These are phyloP conservation scores for Symphodus melops DNA, from an alignment of 2,113 vertebrate species.

Conservation along the genomic window DNA sequence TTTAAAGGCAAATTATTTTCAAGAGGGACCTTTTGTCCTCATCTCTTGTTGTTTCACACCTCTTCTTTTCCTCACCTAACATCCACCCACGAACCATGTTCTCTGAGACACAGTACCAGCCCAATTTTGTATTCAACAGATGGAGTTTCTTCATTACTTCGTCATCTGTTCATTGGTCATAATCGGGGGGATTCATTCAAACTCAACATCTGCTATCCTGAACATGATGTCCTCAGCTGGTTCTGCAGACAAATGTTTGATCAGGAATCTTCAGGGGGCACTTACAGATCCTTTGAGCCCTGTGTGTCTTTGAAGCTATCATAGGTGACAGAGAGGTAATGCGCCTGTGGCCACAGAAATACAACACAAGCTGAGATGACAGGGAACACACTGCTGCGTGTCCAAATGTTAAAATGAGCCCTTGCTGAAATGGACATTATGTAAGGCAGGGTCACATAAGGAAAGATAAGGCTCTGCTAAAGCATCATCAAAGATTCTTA, in stretches of 20 bases:
- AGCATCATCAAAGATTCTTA: background rate
- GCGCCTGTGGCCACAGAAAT: background rate
- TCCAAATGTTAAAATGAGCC: background rate
- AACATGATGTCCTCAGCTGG: background rate
- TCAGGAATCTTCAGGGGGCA: background rate
- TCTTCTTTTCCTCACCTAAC: constrained; percentile 12
- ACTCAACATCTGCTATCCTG: background rate
- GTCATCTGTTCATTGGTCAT: background rate
- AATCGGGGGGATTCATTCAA: background rate
- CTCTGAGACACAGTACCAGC: background rate
- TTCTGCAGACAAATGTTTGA: constrained; percentile 6
- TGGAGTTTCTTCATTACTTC: background rate
- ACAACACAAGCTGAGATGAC: constrained; percentile 14
- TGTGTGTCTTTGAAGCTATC: constrained; percentile 19
- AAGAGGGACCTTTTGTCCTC: background rate
- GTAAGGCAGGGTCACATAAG: background rate
- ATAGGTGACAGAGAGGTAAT: background rate
- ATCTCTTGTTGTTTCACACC: constrained; percentile 7
- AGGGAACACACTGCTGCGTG: constrained; percentile 9
- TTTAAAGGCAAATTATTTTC: background rate
- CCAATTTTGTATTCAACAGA: background rate
- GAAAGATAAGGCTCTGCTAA: background rate
- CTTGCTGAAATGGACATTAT: background rate
- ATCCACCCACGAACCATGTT: constrained; percentile 12
- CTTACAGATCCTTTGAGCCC: background rate